These are phyloP conservation scores for Temnothorax ravouxi DNA, from an alignment of 2,888 invertebrate species.

Conservation along the genomic window DNA sequence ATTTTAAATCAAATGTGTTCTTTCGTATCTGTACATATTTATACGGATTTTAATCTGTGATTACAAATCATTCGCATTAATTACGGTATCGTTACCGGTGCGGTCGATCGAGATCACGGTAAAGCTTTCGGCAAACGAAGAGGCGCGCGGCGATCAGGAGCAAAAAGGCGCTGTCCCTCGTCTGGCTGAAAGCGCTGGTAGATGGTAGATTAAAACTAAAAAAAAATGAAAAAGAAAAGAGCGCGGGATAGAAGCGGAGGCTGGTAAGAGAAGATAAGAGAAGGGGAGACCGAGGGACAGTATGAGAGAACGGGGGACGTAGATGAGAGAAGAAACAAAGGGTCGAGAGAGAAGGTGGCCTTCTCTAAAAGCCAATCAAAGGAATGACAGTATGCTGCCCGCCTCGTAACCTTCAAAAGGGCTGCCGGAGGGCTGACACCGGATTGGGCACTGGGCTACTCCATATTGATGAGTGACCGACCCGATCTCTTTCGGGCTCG, in stretches of 20 bases:
- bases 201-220: constrained; percentile 76
- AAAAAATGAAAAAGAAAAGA: constrained; percentile 49
- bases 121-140: constrained; percentile 65
- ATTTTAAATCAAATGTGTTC: background rate
- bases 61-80: constrained; percentile 16
- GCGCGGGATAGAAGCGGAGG: constrained; percentile 30
- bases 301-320: constrained; percentile 28
- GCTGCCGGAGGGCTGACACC: constrained; percentile 83
- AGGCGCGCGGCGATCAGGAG: constrained; percentile 52
- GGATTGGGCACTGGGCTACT: constrained; percentile 83
- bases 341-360: constrained; percentile 75
- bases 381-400: constrained; percentile 85
- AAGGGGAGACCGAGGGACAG: constrained; percentile 23
- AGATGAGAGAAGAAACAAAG: constrained; percentile 74
- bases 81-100: constrained; percentile 36
- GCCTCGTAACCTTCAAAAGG: constrained; percentile 85
- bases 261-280: constrained; percentile 21
- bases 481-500: constrained; percentile 65
- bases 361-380: constrained; percentile 86
- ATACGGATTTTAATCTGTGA: constrained; percentile 1
- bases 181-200: constrained; percentile 66
- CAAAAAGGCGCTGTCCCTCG: constrained; percentile 70
- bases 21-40: background rate
- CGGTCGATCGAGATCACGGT: constrained; percentile 44
- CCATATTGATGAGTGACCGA: constrained; percentile 85